Base-by-base conservation (phyloP, 2,113 vertebrate genomes). In the Oreocharis arfaki region DNA sequence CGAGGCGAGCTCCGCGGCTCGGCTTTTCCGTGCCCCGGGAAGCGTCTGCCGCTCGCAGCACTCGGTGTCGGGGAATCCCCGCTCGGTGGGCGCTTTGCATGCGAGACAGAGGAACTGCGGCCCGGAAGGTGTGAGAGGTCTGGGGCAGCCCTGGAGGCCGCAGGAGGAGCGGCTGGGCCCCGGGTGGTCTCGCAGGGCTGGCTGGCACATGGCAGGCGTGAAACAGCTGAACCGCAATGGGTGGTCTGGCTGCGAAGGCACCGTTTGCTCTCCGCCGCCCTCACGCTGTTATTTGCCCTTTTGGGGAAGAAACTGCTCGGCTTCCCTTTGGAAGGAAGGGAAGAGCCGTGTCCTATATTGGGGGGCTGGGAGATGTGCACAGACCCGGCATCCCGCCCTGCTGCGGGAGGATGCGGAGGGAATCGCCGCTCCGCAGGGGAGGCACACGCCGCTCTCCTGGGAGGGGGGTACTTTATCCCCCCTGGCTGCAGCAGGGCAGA, bases 181-280 rank as follows among this genome's bases (percentile, higher is more conserved):
- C 13, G 8, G 28, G 32, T 12, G 68, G 27, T 57, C 37, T 16
- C 8, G 32, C 5, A 1, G 79, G 3, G 59, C n/a, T 7, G 56
- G 11, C 55, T 18, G 77, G 50, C 61, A 7, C 27, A 2, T 7
- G 6, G 79, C 64, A 2, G 75, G 1, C 33, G 3, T 2, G 65
- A 2, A 27, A 3, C 55, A 7, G 65, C 64, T 4, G 70, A 8
- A 6, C 52, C 2, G 85, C 68, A 3, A 0, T 28, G 1, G 32
- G 39, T 33, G 9, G 15, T 0, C 17, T 1, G 37, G 42, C 16
- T 3, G 23, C 7, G 18, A 2, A 14, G 47, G 63, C 49, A 0
- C 16, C 18, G 20, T 8, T 15, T 27, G 89, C 30, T 35, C 30
- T 14, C 12, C 17, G n/a, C 56, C 8, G 32, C 3, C 16, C 16